Percentiles rank a stretch among this genome's conserved stretches.
Conservation (phyloP, 2,888 invertebrate species). For the Noctua pronuba region DNA sequence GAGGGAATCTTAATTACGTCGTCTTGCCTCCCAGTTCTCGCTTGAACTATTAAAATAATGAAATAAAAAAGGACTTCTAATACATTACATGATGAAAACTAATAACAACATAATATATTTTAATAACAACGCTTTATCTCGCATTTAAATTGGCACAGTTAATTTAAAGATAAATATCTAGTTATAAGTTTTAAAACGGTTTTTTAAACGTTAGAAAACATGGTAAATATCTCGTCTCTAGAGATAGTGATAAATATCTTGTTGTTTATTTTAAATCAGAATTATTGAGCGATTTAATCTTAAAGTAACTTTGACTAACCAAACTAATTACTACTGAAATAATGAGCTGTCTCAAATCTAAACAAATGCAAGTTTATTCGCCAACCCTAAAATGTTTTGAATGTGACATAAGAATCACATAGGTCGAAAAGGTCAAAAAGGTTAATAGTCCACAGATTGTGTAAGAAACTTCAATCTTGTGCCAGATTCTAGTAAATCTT, state of each 20-base stretch:
- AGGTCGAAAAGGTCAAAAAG: constrained; percentile 26
- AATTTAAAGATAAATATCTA: constrained; percentile 10
- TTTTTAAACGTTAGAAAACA: no score
- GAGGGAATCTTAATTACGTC: neutral
- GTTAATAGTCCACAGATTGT: constrained; percentile 35
- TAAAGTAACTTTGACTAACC: constrained; percentile 2
- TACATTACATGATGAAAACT: neutral
- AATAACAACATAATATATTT: no score
- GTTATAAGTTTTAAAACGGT: no score
- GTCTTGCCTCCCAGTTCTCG: neutral
- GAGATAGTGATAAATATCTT: constrained; percentile 9
- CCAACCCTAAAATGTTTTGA: constrained; percentile 38
- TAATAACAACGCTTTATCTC: neutral
- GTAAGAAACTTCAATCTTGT: neutral
- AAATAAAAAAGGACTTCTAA: neutral
- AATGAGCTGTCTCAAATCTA: constrained; percentile 30
- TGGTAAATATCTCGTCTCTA: no score
- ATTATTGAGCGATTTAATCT: constrained; percentile 35
- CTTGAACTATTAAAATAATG: neutral
- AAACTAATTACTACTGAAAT: constrained; percentile 34
- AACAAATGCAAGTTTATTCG: constrained; percentile 22
- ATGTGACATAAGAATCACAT: constrained; percentile 38
- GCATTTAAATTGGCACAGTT: constrained; percentile 14
- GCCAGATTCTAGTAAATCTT: constrained; percentile 13
- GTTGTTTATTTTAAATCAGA: constrained; percentile 20